A percentile compares a stretch with the other conserved stretches of the same genome.
phyloP scores from a whole-genome alignment of 1,140 invertebrate genomes.

The Steinernema khuongi region DNA sequence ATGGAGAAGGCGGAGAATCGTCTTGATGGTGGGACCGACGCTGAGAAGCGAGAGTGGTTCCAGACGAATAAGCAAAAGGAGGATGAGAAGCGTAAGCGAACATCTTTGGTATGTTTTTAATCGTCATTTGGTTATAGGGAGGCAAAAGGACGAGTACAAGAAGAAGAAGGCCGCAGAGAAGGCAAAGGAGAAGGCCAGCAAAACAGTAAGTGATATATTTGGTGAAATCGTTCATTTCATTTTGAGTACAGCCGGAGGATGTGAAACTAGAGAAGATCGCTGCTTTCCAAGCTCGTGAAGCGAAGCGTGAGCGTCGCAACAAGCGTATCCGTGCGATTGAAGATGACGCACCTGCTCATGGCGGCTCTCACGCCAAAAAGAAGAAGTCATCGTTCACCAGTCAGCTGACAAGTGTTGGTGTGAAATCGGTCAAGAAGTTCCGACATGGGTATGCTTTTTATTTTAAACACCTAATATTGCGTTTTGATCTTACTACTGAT shows the following conservation, averaged over 20 bases:
- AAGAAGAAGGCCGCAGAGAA: slow-evolving; percentile 26
- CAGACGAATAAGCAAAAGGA: slow-evolving; percentile 64
- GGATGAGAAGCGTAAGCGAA: slow-evolving; percentile 32
- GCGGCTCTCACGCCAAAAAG: slow-evolving; percentile 22
- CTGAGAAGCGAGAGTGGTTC: slow-evolving; percentile 73
- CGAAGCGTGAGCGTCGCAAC: slow-evolving; percentile 29
- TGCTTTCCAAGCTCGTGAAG: slow-evolving; percentile 43
- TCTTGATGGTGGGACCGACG: slow-evolving; percentile 63
- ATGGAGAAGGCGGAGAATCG: slow-evolving; percentile 73
- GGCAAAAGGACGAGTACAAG: slow-evolving; percentile 25
- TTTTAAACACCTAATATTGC: not conserved
- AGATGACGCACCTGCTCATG: slow-evolving; percentile 26
- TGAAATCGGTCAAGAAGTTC: slow-evolving; percentile 36
- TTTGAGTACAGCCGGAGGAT: slow-evolving; percentile 44
- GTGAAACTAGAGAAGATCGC: slow-evolving; percentile 29
- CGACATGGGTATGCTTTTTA: slow-evolving; percentile 33
- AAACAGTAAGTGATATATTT: slow-evolving; percentile 31
- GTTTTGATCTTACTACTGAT: slow-evolving; percentile 6
- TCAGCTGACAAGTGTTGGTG: slow-evolving; percentile 31
- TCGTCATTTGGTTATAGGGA: not conserved
- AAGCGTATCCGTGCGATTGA: slow-evolving; percentile 34
- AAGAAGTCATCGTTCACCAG: slow-evolving; percentile 36
- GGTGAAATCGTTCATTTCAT: not conserved
- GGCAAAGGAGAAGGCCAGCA: slow-evolving; percentile 32
- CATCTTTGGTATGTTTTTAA: not conserved